A percentile compares a stretch with the other conserved stretches of the same genome.
Conservation (phyloP, 2,888 invertebrate species). For the Eupsilia transversa region DNA sequence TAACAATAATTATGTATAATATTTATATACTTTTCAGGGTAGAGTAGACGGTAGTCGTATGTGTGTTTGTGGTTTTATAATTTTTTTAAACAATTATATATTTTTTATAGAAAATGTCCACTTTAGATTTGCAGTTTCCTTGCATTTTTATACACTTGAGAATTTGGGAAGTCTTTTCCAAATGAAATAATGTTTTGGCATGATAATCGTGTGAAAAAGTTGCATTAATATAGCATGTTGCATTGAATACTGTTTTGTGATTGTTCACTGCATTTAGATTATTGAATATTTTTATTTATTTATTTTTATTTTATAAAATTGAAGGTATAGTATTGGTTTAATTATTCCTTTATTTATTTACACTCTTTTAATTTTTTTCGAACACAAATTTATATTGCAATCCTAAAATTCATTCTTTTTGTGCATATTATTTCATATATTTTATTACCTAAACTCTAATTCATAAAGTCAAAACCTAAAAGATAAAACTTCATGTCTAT, state of each 20-base stretch:
- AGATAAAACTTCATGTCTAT: not conserved
- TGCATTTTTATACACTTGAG: not conserved
- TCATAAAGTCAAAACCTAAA: not conserved
- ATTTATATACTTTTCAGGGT: conserved; percentile 55
- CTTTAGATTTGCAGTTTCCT: conserved; percentile 11
- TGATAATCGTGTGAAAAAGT: conserved; percentile 37
- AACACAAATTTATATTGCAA: not conserved
- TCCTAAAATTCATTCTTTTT: not conserved
- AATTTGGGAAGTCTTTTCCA: not conserved
- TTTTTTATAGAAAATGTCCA: conserved; percentile 2
- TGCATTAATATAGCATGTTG: conserved; percentile 64
- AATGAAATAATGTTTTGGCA: conserved; percentile 40
- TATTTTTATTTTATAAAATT: conserved; percentile 7
- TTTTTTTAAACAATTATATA: not conserved
- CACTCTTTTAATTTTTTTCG: not conserved
- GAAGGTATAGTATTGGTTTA: conserved; percentile 54
- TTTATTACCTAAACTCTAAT: not conserved
- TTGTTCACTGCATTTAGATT: conserved; percentile 46
- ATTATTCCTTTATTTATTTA: conserved; percentile 5
- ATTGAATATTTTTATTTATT: conserved; percentile 20
- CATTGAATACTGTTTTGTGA: conserved; percentile 48
- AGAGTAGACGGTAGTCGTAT: conserved; percentile 46
- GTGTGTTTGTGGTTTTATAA: conserved; percentile 45
- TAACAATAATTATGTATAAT: conserved; percentile 52
- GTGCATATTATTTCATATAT: not conserved